Evolutionary conservation across 2,797 vertebrate species (phyloP).

Genomic region (Rhinogobio ventralis): DNA sequence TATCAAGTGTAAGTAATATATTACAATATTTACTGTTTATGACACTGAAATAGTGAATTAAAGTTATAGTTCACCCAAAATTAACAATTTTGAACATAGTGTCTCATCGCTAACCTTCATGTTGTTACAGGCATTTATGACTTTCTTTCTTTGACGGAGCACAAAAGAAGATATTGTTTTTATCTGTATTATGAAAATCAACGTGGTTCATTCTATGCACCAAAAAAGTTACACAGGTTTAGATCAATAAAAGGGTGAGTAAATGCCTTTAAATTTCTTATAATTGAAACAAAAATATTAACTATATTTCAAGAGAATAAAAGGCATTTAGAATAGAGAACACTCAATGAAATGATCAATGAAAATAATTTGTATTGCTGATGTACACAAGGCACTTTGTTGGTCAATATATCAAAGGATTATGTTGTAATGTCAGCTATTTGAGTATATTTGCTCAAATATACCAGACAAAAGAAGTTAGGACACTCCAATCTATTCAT

Average conservation of each 20-base stretch:
- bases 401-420: neutral
- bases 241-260: too few relatives aligned
- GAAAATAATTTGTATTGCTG: neutral
- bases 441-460: neutral
- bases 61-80: neutral
- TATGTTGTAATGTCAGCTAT: neutral
- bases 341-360: neutral
- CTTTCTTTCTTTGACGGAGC: neutral
- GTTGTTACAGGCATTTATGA: neutral
- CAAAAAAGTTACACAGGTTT: too few relatives aligned
- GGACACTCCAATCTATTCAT: neutral
- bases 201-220: neutral
- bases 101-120: neutral
- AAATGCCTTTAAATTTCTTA: too few relatives aligned
- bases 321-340: neutral
- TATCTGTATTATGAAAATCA: neutral
- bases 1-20: neutral
- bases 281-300: neutral
- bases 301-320: neutral
- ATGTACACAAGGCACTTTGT: neutral
- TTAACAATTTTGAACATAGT: too few relatives aligned
- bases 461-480: neutral
- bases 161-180: neutral
- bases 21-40: neutral
- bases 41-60: neutral